A percentile compares a stretch with the other conserved stretches of the same genome.
phyloP scores from a whole-genome alignment of 2,888 invertebrate genomes.

The Papilio protenor region DNA sequence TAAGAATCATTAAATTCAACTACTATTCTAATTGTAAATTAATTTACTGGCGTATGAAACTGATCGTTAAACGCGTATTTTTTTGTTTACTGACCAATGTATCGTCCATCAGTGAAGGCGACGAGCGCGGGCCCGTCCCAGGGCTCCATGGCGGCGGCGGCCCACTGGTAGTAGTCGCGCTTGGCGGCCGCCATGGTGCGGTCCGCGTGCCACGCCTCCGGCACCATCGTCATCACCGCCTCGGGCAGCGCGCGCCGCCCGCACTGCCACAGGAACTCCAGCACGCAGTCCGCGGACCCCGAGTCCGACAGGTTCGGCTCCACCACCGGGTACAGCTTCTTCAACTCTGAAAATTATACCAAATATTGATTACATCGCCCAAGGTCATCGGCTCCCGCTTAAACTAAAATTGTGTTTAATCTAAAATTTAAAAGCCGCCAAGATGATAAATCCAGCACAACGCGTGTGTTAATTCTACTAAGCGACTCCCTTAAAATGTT shows the following conservation, averaged over 20 bases:
- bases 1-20: no score
- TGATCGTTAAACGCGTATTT: no score
- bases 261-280: conserved; percentile 97
- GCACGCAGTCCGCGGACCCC: conserved; percentile 98
- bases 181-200: conserved; percentile 96
- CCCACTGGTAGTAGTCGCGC: conserved; percentile 98
- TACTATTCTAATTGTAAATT: neutral
- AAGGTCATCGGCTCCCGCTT: no score
- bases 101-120: conserved; percentile 98
- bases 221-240: conserved; percentile 99
- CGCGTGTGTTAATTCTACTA: no score
- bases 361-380: no score
- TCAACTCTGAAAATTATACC: conserved; percentile 87
- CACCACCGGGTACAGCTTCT: conserved; percentile 97
- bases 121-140: conserved; percentile 99
- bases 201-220: conserved; percentile 99
- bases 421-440: no score
- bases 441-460: no score
- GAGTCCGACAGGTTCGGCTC: conserved; percentile 99
- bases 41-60: neutral
- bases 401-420: no score
- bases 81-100: conserved; percentile 87
- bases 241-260: conserved; percentile 96
- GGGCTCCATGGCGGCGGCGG: conserved; percentile 99
- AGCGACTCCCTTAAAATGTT: no score